phyloP scores from a whole-genome alignment of 2,113 vertebrate genomes.

The Xenus cinereus region DNA sequence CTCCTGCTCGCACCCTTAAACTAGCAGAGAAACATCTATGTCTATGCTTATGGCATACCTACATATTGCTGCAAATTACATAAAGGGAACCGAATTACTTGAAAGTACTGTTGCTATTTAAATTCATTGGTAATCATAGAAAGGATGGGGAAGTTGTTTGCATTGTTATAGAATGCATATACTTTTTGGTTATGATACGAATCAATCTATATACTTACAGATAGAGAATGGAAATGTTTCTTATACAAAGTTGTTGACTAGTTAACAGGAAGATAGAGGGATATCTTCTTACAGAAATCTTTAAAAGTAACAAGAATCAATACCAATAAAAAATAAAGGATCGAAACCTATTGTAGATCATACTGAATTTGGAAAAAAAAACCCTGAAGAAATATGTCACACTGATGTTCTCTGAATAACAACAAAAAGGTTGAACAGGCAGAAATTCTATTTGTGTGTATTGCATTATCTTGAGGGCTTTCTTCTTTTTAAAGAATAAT shows the following conservation, averaged over 20 bases:
- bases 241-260: not conserved
- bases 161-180: not conserved
- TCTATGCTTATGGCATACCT: not conserved
- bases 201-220: not conserved
- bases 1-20: not conserved
- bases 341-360: not conserved
- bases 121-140: not conserved
- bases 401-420: not conserved
- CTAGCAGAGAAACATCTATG: not conserved
- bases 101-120: not conserved
- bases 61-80: not conserved
- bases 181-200: not conserved
- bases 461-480: not conserved
- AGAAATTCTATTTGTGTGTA: not conserved
- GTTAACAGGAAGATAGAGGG: not conserved
- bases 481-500: not conserved
- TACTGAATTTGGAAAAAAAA: not conserved
- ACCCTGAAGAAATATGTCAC: not conserved
- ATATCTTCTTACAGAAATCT: not conserved
- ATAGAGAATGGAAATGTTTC: not conserved
- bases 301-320: not conserved
- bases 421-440: not conserved
- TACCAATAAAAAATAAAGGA: not conserved
- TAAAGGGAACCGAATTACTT: not conserved
- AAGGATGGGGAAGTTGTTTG: not conserved